Base-by-base conservation (phyloP, 2,888 invertebrate genomes). In the Lamproptera curius region DNA sequence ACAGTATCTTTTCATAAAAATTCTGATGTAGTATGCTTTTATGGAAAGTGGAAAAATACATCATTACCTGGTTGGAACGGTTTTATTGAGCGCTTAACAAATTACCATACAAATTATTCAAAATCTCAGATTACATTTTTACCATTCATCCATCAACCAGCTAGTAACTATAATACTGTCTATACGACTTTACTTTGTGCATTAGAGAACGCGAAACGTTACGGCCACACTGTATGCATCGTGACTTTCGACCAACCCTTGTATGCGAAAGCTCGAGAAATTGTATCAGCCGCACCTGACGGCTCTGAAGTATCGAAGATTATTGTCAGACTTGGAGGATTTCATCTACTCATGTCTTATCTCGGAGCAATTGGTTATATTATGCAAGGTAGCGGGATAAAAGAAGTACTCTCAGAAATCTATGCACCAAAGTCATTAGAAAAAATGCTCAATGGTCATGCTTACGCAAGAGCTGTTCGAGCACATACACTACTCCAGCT, bases 201-300 rank as follows among this genome's bases (percentile, higher is more conserved):
- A 41, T 42, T 53, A 50, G 38, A 57, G 6, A 50, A 54, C 47
- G 59, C 56, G 16, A 59, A 58, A 56, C 52, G 52, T 10, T 59
- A 55, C 60, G 46, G 46, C 40, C 56, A 57, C 37, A 54, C 51
- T 68, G 16, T 69, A 52, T 61, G 61, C 45, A 51, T 68, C 8
- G 53, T 67, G 28, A 28, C 28, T 28, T 70, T 67, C 46, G 67
- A 67, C 45, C 64, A 64, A 46, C 65, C 63, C 5, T 50, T 64
- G 20, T 64, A 63, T 51, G 37, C 52, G 4, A 68, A 70, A 59
- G 65, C 66, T 39, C 53, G 59, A 33, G 67, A 69, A 51, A 65
- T 70, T 10, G 55, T 63, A 8, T 51, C 53, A 6, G 49, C 54
- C 46, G 35, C 56, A 46, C 52, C 50, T 42, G 39, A 37, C 11